Percentiles rank a stretch among this genome's conserved stretches.
These are phyloP conservation scores for Lepidurus apus DNA, from an alignment of 1,140 invertebrate species.

Conservation along the genomic window DNA sequence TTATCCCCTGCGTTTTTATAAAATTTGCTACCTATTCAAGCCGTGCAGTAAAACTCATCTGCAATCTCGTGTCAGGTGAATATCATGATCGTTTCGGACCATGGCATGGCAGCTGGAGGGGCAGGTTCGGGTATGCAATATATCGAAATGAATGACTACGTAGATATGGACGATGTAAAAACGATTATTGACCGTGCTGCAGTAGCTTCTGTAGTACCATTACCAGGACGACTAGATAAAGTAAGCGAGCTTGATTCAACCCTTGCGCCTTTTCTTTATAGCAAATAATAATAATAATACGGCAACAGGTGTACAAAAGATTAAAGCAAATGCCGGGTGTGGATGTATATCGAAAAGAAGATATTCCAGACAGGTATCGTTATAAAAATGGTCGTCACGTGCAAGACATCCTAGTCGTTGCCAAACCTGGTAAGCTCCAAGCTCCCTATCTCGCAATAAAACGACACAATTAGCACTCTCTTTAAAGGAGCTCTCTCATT, in stretches of 20 bases:
- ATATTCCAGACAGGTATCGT: slow-evolving; percentile 44
- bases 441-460: background rate
- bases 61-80: slow-evolving; percentile 29
- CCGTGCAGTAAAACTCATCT: background rate
- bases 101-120: slow-evolving; percentile 33
- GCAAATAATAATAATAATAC: background rate
- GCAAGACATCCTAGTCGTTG: slow-evolving; percentile 41
- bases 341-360: slow-evolving; percentile 41
- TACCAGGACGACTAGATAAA: slow-evolving; percentile 27
- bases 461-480: background rate
- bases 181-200: slow-evolving; percentile 33
- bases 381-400: slow-evolving; percentile 40
- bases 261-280: background rate
- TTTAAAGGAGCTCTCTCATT: background rate
- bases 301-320: slow-evolving; percentile 32
- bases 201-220: slow-evolving; percentile 30
- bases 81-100: slow-evolving; percentile 37
- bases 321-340: slow-evolving; percentile 40
- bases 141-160: slow-evolving; percentile 32
- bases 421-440: slow-evolving; percentile 35
- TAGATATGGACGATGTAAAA: slow-evolving; percentile 33
- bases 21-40: no score
- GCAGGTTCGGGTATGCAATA: slow-evolving; percentile 31
- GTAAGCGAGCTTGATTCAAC: slow-evolving; percentile 17
- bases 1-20: no score